These are phyloP conservation scores for Sus cebifrons DNA, from an alignment of 2,797 vertebrate genomes.

Conservation along the genomic window DNA sequence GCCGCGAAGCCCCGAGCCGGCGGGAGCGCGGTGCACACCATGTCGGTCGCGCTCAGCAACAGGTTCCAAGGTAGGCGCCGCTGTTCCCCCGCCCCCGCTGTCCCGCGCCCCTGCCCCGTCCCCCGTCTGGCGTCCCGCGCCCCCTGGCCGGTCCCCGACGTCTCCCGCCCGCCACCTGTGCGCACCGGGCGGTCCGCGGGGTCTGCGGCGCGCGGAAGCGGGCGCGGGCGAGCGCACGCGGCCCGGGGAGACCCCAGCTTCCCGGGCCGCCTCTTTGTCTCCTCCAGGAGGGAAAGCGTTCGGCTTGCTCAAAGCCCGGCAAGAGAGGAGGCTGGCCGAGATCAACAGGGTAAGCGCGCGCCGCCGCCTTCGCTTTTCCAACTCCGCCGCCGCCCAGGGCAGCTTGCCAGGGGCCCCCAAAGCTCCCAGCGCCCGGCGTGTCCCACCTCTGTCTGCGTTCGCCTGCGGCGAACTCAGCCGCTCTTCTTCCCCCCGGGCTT, in stretches of 20 bases:
- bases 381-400: background rate
- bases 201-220: background rate
- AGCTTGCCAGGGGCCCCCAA: background rate
- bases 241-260: conserved; percentile 13
- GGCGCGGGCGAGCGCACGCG: background rate
- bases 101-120: background rate
- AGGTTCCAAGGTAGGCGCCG: conserved; percentile 84
- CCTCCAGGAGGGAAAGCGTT: conserved; percentile 95
- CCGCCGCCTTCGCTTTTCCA: background rate
- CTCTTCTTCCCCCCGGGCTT: too few relatives aligned
- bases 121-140: background rate
- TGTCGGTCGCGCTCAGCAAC: conserved; percentile 84
- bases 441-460: background rate
- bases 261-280: conserved; percentile 82
- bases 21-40: conserved; percentile 56
- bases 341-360: conserved; percentile 93
- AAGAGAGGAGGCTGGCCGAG: conserved; percentile 93
- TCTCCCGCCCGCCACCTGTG: conserved; percentile 69
- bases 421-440: background rate
- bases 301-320: conserved; percentile 94
- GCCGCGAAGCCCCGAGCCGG: conserved; percentile 11
- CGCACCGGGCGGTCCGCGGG: background rate
- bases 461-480: too few relatives aligned
- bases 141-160: background rate
- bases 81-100: background rate